Evolutionary conservation across 2,113 vertebrate species (phyloP).

Genomic region (Tiliqua scincoides): DNA sequence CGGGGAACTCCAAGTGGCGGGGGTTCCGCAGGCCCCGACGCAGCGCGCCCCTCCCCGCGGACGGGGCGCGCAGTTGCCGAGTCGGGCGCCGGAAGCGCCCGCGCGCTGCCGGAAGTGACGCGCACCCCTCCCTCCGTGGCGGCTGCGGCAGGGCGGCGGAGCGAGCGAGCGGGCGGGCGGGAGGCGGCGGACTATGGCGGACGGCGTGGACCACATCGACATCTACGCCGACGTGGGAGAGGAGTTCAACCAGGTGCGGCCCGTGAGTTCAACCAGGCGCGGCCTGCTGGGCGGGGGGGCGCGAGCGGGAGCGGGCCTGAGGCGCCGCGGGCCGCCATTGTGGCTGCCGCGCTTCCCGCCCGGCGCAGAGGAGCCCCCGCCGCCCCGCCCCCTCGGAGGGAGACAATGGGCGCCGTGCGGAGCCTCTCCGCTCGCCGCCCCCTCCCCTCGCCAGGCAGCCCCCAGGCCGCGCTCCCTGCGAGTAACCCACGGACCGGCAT

Average conservation of each 20-base stretch:
- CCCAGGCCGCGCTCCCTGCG: too few species aligned
- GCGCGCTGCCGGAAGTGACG: slow-evolving; percentile 70
- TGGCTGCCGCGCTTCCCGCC: too few species aligned
- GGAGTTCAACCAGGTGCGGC: slow-evolving; percentile 91
- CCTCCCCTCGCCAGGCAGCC: neutral
- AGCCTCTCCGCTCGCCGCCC: too few species aligned
- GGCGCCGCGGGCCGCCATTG: neutral
- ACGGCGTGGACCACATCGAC: slow-evolving; percentile 97
- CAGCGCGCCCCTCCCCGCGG: too few species aligned
- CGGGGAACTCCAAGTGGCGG: too few species aligned
- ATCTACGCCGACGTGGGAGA: slow-evolving; percentile 98
- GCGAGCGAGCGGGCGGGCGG: slow-evolving; percentile 48
- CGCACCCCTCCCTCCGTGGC: slow-evolving; percentile 4
- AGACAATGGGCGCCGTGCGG: too few species aligned
- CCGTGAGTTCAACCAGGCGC: too few species aligned
- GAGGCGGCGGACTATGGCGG: slow-evolving; percentile 83
- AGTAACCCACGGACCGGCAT: too few species aligned
- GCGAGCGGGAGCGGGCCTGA: neutral
- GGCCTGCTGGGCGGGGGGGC: slow-evolving; percentile 1
- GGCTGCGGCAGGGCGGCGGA: slow-evolving; percentile 43
- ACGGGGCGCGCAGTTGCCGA: too few species aligned
- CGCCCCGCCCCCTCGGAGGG: too few species aligned
- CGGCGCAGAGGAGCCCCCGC: slow-evolving; percentile 1
- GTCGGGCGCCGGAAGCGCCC: neutral
- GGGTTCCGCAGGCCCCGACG: too few species aligned